Percentiles rank a stretch among this genome's conserved stretches.
These are phyloP conservation scores for Drosophila parthenogenetica DNA, from an alignment of 2,888 invertebrate genomes.

Conservation along the genomic window DNA sequence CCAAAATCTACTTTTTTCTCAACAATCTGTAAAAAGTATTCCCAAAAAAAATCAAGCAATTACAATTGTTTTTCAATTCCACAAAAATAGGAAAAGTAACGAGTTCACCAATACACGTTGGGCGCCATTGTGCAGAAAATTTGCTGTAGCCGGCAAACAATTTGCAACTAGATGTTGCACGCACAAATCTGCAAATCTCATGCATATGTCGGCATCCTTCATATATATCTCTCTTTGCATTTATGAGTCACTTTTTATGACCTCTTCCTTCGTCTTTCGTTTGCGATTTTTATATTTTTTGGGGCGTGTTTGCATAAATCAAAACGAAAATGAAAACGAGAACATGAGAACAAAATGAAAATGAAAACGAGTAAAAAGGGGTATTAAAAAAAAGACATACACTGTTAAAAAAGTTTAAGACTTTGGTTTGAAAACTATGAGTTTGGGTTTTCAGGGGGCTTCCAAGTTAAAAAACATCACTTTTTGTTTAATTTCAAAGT, in stretches of 20 bases:
- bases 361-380: conserved; percentile 33
- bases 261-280: not conserved
- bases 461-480: too few species aligned
- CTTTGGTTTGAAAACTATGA: too few species aligned
- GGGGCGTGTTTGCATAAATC: conserved; percentile 29
- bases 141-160: not conserved
- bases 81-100: not conserved
- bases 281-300: not conserved
- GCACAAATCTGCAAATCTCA: not conserved
- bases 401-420: not conserved
- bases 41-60: too few species aligned
- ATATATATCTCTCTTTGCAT: conserved; percentile 5
- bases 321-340: conserved; percentile 27
- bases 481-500: too few species aligned
- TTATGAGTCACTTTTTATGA: conserved; percentile 24
- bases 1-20: too few species aligned
- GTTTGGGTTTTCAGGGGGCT: too few species aligned
- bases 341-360: conserved; percentile 41
- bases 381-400: not conserved
- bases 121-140: conserved; percentile 1
- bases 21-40: too few species aligned
- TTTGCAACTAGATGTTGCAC: not conserved
- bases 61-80: conserved; percentile 14
- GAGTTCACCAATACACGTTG: conserved; percentile 1
- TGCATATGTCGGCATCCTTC: not conserved